A percentile compares a stretch with the other conserved stretches of the same genome.
These are phyloP conservation scores for Tetramorium simillimum DNA, from an alignment of 1,140 invertebrate species.

Conservation along the genomic window DNA sequence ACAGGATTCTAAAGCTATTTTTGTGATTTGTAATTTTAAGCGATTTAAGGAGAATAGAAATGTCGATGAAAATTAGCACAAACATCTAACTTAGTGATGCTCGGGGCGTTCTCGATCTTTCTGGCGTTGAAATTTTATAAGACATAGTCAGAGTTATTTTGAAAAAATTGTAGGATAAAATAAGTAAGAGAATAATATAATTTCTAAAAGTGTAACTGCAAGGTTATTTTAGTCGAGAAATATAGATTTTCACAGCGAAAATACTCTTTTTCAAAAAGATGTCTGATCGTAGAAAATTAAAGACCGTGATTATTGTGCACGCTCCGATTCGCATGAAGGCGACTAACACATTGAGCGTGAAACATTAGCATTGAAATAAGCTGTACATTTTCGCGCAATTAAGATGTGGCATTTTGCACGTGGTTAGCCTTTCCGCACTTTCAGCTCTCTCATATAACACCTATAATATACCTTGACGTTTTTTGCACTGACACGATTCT, in stretches of 20 bases:
- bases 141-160: not conserved
- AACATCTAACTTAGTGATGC: not conserved
- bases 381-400: conserved; percentile 24
- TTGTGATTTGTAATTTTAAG: not conserved
- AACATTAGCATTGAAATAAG: not conserved
- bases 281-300: not conserved
- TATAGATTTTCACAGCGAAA: not conserved
- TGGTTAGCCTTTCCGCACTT: conserved; percentile 1
- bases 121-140: not conserved
- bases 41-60: not conserved
- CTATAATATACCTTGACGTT: not conserved
- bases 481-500: not conserved
- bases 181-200: not conserved
- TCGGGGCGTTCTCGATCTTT: not conserved
- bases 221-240: not conserved
- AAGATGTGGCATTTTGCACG: conserved; percentile 16
- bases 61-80: not conserved
- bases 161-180: not conserved
- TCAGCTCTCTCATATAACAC: not conserved
- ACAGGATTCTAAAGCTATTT: not conserved
- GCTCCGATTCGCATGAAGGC: not conserved
- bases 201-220: not conserved
- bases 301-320: not conserved
- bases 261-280: not conserved
- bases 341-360: not conserved